These are phyloP conservation scores for Bombus turneri DNA, from an alignment of 1,140 invertebrate species.

Conservation along the genomic window DNA sequence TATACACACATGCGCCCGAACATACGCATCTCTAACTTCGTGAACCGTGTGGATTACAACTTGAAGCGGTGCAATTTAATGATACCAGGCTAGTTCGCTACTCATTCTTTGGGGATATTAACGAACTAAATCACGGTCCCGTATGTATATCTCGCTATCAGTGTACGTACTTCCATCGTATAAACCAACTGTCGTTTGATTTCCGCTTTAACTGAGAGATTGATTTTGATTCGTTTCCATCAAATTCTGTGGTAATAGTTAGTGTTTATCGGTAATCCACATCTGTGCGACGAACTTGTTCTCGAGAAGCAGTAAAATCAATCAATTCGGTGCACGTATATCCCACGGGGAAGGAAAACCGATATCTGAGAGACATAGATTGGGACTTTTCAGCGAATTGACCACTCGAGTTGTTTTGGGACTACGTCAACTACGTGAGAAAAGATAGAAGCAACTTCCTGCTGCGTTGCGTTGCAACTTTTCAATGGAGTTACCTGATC, in stretches of 20 bases:
- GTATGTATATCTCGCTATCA: neutral
- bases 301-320: constrained; percentile 45
- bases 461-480: neutral
- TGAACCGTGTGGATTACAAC: constrained; percentile 25
- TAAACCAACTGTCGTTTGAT: neutral
- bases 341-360: constrained; percentile 21
- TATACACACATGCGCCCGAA: constrained; percentile 14
- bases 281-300: constrained; percentile 41
- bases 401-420: constrained; percentile 43
- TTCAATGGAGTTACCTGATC: neutral
- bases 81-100: constrained; percentile 31
- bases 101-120: constrained; percentile 31
- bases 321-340: constrained; percentile 53
- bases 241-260: constrained; percentile 30
- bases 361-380: constrained; percentile 46
- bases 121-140: neutral
- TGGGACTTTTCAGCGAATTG: constrained; percentile 53
- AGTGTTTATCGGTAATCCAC: constrained; percentile 42
- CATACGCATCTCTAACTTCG: constrained; percentile 21
- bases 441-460: constrained; percentile 23
- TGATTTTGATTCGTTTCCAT: neutral
- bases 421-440: constrained; percentile 43
- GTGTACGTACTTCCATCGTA: neutral
- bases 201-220: neutral
- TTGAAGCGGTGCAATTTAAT: constrained; percentile 42